These are phyloP conservation scores for Monoplex corrugatus DNA, from an alignment of 2,888 invertebrate genomes.

Conservation along the genomic window DNA sequence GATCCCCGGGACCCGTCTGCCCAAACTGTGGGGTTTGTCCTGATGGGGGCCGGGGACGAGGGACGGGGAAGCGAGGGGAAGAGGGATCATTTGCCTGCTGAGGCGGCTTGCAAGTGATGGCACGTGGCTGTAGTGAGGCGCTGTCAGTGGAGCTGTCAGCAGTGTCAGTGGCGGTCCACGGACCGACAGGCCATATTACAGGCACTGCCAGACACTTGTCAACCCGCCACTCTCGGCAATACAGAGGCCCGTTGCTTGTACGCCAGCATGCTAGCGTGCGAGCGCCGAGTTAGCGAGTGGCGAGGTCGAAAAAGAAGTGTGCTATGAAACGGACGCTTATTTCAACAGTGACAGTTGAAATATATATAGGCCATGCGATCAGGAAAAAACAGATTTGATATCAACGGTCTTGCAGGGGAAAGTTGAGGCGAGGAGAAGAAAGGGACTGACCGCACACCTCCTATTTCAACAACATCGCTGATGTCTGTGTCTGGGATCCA, in stretches of 20 bases:
- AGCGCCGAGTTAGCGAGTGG: too few relatives aligned
- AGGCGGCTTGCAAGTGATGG: background rate
- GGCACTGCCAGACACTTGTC: constrained; percentile 19
- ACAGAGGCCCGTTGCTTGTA: background rate
- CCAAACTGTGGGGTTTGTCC: background rate
- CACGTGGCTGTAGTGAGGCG: constrained; percentile 11
- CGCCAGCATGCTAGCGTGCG: too few relatives aligned
- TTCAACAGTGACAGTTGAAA: too few relatives aligned
- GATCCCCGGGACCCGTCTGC: background rate
- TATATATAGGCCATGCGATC: too few relatives aligned
- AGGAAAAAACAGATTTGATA: too few relatives aligned
- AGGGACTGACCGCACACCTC: too few relatives aligned
- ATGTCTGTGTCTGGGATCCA: too few relatives aligned
- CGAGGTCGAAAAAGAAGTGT: too few relatives aligned
- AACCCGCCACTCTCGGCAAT: background rate
- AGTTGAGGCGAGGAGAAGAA: too few relatives aligned
- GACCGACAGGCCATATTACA: constrained; percentile 24
- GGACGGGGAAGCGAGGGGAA: background rate
- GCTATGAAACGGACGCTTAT: too few relatives aligned
- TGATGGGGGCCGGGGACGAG: background rate
- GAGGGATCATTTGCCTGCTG: background rate
- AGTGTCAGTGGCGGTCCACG: background rate
- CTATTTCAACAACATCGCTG: too few relatives aligned
- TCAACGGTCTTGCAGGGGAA: too few relatives aligned
- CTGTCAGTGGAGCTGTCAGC: background rate